Base-by-base conservation (phyloP, 2,888 invertebrate genomes). In the Stenichneumon culpator region DNA sequence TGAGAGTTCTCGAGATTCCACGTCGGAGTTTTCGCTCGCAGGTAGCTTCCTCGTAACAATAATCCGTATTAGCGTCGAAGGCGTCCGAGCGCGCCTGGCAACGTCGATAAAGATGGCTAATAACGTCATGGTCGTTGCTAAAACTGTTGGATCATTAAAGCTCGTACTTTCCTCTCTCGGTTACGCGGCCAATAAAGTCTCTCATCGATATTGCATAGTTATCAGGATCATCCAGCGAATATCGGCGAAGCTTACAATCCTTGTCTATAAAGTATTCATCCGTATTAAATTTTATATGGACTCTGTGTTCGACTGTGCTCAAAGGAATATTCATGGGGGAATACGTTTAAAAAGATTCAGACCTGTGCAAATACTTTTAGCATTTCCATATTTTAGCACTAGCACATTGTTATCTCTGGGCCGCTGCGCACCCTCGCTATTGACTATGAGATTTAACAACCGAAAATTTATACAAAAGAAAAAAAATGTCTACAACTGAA, bases 111-210 rank as follows among this genome's bases (percentile, higher is more conserved):
- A 88, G 89, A 85, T 82, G 69, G 83, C 79, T 84, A 85, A 87
- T 87, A 87, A 87, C 84, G 83, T 85, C 81, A 70, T 80, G 65
- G 52, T 36, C 52, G 39, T 63, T 19, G 47, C 75, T 77, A 22
- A 78, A 87, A 85, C 79, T 83, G 83, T 70, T 72, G 52, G 83
- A 84, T 87, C 87, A 83, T 89, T 88, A 88, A 88, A 88, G 83
- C 86, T 80, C 87, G 79, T 68, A 84, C 87, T 16, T 75, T 50
- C 7, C 28, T 63, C 80, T 88, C 84, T 83, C 74, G 85, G 89
- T 87, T 89, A 89, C 84, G 84, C 86, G 82, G 83, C 73, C 81
- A 83, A 86, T 90, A 90, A 89, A 90, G 84, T 25, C 3, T 57
- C 22, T 25, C 85, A 73, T 19, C 72, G 50, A 72, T 79, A 60